Percentiles rank a stretch among this genome's conserved stretches.
Conservation (phyloP, 2,113 vertebrate genomes). For the Gavialis gangeticus region DNA sequence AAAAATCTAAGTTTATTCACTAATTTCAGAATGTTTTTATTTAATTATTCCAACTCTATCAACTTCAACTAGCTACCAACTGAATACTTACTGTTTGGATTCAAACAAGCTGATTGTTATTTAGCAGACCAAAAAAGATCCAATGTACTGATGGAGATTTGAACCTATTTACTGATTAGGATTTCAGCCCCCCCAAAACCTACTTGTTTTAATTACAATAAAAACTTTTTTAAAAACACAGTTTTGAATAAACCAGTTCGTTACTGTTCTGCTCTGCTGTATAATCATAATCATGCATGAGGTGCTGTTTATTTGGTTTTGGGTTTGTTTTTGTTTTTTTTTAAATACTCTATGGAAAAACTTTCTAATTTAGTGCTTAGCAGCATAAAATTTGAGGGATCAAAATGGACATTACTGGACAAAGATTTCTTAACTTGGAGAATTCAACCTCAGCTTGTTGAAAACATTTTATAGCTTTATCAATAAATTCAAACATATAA, state of each 20-base stretch:
- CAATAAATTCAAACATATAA: constrained; percentile 58
- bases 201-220: neutral
- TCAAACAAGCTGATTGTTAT: fast-evolving
- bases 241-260: neutral
- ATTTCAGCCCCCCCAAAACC: neutral
- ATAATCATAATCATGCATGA: neutral
- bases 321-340: no score
- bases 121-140: fast-evolving
- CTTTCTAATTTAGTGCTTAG: neutral
- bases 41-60: neutral
- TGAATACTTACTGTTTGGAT: fast-evolving
- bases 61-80: neutral
- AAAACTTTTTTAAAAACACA: neutral
- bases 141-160: fast-evolving
- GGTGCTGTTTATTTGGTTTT: no score
- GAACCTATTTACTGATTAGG: neutral
- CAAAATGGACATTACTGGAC: neutral
- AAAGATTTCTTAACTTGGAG: neutral
- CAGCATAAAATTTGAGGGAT: neutral
- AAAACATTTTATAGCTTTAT: constrained; percentile 53
- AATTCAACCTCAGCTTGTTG: neutral
- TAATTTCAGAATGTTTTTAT: no score
- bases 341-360: neutral
- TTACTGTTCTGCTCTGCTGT: fast-evolving
- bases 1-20: no score